Evolutionary conservation across 1,140 invertebrate genomes (phyloP).

Genomic region (Hydropsyche tenuis): DNA sequence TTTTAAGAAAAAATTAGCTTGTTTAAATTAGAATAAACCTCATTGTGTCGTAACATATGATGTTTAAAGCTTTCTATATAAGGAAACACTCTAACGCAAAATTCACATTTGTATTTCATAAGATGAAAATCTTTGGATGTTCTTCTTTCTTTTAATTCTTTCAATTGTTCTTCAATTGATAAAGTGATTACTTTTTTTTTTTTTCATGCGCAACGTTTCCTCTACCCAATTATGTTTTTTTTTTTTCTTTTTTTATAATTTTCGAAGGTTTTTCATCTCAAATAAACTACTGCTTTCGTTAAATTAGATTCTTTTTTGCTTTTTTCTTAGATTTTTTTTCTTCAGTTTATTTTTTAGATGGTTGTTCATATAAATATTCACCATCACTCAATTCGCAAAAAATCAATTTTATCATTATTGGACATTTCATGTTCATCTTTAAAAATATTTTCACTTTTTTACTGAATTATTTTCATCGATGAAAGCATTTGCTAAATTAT

Average conservation of each 20-base stretch:
- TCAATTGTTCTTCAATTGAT: conserved; percentile 2
- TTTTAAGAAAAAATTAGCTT: too few relatives aligned
- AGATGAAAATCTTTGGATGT: conserved; percentile 7
- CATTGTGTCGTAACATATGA: conserved; percentile 27
- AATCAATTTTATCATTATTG: too few relatives aligned
- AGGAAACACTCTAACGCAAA: conserved; percentile 28
- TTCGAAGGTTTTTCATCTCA: neutral
- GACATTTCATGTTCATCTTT: too few relatives aligned
- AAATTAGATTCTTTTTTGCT: too few relatives aligned
- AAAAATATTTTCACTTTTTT: too few relatives aligned
- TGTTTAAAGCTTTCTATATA: conserved; percentile 15
- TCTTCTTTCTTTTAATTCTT: conserved; percentile 10
- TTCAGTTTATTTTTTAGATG: too few relatives aligned
- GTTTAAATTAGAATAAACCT: neutral
- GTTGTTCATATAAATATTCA: too few relatives aligned
- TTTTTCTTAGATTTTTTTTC: too few relatives aligned
- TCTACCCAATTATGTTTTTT: neutral
- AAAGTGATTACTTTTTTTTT: conserved; percentile 10
- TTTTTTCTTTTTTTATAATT: neutral
- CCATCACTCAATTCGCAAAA: too few relatives aligned
- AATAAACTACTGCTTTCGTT: neutral
- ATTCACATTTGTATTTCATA: conserved; percentile 20
- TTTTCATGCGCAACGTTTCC: neutral
- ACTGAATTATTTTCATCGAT: too few relatives aligned
- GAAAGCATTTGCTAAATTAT: too few relatives aligned